Evolutionary conservation across 1,140 invertebrate genomes (phyloP), one percentile per base, ranked within the genome.

Genomic region (Argopecten irradians): DNA sequence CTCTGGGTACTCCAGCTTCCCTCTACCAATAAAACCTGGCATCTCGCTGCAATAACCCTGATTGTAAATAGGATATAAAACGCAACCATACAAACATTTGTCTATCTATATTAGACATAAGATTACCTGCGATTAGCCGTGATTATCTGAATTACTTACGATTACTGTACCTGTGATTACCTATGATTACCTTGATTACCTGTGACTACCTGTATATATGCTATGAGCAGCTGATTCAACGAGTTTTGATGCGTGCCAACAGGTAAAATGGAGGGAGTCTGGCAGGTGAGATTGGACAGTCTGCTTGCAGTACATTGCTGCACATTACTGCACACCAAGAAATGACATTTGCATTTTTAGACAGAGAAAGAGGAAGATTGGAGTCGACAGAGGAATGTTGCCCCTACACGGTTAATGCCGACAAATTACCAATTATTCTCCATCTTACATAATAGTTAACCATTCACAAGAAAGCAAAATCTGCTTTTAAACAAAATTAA

Each of bases 361-460:
- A 71, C 28, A n/a, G 55, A 71, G 55, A 71, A 28, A 71, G 22
- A 71, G 55, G 16, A 28, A 16, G n/a, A 71, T 71, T 5, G 55
- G 28, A 28, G 5, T n/a, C n/a, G 55, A 71, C 55, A 71, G 55
- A 71, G 55, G 55, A 71, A 71, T 71, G 55, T n/a, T 16, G 55
- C 55, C 55, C 55, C n/a, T 71, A 22, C 55, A n/a, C 55, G 55
- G n/a, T 71, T 71, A 28, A n/a, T 22, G 28, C 55, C n/a, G n/a
- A 71, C 55, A n/a, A 71, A 71, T 46, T 46, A 46, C 43, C 19
- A 19, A 8, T 1, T 71, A 71, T 22, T n/a, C 55, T 71, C 55
- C 2, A 71, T 71, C 55, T 71, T 71, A 71, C 55, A 71, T 71
- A 71, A 71, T n/a, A 71, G n/a, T 71, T 71, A 71, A 71, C 55